Evolutionary conservation across 2,888 invertebrate genomes (phyloP).

Genomic region (Sminthurides aquaticus): DNA sequence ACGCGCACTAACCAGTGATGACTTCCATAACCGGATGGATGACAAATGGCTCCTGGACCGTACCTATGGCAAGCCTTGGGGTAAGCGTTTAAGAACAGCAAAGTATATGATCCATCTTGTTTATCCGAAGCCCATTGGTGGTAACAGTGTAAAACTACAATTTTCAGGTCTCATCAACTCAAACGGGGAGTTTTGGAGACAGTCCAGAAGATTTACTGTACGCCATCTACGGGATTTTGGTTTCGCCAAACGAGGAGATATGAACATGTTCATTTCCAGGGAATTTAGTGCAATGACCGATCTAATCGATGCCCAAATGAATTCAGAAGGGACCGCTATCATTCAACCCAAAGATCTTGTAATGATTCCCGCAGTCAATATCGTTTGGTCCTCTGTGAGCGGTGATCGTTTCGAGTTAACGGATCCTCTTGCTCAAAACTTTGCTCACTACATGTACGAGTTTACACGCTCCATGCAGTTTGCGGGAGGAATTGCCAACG

Average conservation of each 20-base stretch:
- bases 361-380: background rate
- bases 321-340: background rate
- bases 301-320: background rate
- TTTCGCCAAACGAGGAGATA: background rate
- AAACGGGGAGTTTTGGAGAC: background rate
- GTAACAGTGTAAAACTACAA: no score
- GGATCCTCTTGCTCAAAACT: background rate
- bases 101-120: background rate
- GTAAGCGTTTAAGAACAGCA: no score
- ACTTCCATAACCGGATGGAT: constrained; percentile 2
- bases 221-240: constrained; percentile 2
- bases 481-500: background rate
- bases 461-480: constrained; percentile 3
- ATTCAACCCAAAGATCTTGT: background rate
- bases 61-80: constrained; percentile 5
- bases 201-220: background rate
- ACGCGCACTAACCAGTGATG: background rate
- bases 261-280: background rate
- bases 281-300: background rate
- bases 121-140: no score
- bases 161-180: constrained; percentile 2
- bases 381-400: constrained; percentile 1
- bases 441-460: constrained; percentile 1
- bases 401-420: background rate
- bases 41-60: constrained; percentile 5